Percentiles rank a stretch among this genome's conserved stretches.
Evolutionary conservation across 1,140 invertebrate genomes (phyloP).

Genomic region (Drosophila willistoni): DNA sequence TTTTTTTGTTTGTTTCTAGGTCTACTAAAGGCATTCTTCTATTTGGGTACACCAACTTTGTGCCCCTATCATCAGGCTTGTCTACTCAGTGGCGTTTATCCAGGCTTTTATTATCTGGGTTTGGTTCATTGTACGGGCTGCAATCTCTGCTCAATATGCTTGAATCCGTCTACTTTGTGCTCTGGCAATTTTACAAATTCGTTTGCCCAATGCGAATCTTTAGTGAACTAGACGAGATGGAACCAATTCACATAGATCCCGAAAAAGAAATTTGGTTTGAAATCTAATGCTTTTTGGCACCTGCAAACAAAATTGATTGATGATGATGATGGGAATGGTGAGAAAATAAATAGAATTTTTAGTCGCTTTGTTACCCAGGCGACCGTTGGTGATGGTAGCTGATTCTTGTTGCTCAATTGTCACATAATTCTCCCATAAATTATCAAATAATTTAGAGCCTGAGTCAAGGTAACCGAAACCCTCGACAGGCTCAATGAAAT

Average conservation of each 20-base stretch:
- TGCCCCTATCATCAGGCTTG: constrained; percentile 38
- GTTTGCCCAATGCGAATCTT: constrained; percentile 56
- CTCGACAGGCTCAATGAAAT: constrained; percentile 56
- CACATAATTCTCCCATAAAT: constrained; percentile 80
- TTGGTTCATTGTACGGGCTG: constrained; percentile 30
- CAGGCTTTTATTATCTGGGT: constrained; percentile 23
- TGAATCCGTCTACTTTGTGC: constrained; percentile 47
- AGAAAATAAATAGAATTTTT: constrained; percentile 50
- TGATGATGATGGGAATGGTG: constrained; percentile 32
- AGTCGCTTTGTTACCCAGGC: constrained; percentile 26
- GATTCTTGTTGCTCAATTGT: constrained; percentile 56
- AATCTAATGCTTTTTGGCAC: constrained; percentile 48
- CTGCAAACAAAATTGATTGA: constrained; percentile 67
- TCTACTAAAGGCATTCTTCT: constrained; percentile 40
- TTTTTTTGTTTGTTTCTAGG: constrained; percentile 21
- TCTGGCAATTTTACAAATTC: constrained; percentile 52
- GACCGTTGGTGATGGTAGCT: neutral
- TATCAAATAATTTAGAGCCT: constrained; percentile 76
- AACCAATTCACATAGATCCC: neutral
- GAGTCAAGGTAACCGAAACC: constrained; percentile 53
- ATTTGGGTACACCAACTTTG: constrained; percentile 45
- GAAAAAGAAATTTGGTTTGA: constrained; percentile 48
- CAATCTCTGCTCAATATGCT: constrained; percentile 40
- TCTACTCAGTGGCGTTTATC: constrained; percentile 2
- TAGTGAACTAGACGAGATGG: constrained; percentile 52